Base-by-base conservation (phyloP, 2,888 invertebrate genomes). In the Polyommatus icarus region DNA sequence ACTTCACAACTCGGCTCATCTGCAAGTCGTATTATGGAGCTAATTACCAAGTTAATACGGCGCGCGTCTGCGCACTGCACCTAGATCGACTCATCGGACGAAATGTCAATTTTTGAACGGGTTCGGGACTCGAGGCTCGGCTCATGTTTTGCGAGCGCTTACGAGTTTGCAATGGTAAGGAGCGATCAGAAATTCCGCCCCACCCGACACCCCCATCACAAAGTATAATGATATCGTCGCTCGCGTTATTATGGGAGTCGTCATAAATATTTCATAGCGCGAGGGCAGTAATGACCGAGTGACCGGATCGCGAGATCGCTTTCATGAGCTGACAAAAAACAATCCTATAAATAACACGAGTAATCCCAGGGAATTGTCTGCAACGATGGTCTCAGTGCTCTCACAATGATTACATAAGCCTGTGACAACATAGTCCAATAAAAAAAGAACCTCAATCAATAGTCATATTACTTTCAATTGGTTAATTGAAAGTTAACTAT, bases 31-130 rank as follows among this genome's bases (percentile, higher is more conserved):
- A 97, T 96, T 96, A 96, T 96, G 96, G 96, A 96, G 96, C 97
- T 97, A 97, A 97, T 97, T 97, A 97, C 96, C 97, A 97, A 97
- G 97, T 97, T 96, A 96, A 96, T 97, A 96, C 96, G 96, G 96
- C 88, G 95, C 94, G 94, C 94, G 94, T 87, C 92, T 92, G 93
- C 93, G 93, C 93, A 89, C 87, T 88, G 88, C 82, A 61, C 76
- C 40, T 82, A 81, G 80, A 78, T 78, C 80, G 81, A 82, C 76
- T 79, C 78, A 84, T 83, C 83, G 84, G 83, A 82, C 83, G 82
- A 84, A 84, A 84, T 85, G 80, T 79, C 78, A 81, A 82, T 81
- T 83, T 82, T 79, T 79, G 77, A 78, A 80, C 77, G 71, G 77
- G 79, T 87, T 86, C 85, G 86, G 88, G 89, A 89, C 85, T 87